Percentiles rank a stretch among this genome's conserved stretches.
These are phyloP conservation scores for Drosophila greeni DNA, from an alignment of 2,888 invertebrate genomes.

Conservation along the genomic window DNA sequence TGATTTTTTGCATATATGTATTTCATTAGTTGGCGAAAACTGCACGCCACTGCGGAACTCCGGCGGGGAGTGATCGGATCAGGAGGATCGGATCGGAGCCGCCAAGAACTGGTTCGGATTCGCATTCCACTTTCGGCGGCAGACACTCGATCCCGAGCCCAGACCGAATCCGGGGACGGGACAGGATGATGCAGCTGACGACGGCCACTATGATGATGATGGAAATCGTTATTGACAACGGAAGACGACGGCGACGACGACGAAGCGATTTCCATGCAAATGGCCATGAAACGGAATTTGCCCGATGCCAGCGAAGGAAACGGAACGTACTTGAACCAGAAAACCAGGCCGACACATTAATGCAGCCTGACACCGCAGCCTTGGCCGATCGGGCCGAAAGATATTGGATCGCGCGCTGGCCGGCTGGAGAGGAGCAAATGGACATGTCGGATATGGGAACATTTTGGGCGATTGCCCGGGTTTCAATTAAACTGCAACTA, in stretches of 20 bases:
- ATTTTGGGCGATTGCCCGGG: constrained; percentile 62
- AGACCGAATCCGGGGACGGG: constrained; percentile 27
- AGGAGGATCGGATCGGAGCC: constrained; percentile 22
- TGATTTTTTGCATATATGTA: constrained; percentile 64
- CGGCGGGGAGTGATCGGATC: constrained; percentile 13
- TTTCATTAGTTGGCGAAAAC: constrained; percentile 69
- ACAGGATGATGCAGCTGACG: constrained; percentile 36
- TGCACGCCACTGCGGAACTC: constrained; percentile 57
- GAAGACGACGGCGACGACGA: constrained; percentile 51
- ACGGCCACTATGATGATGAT: constrained; percentile 66
- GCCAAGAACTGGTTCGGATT: constrained; percentile 59
- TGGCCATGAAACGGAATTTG: constrained; percentile 75
- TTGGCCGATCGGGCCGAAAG: constrained; percentile 45
- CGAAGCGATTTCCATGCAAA: constrained; percentile 74
- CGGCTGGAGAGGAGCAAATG: constrained; percentile 13
- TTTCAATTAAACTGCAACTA: constrained; percentile 69
- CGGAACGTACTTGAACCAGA: constrained; percentile 77
- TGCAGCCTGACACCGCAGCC: constrained; percentile 74
- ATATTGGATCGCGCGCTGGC: constrained; percentile 11
- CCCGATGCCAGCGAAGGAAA: constrained; percentile 57
- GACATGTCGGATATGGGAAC: constrained; percentile 10
- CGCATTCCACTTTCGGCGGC: constrained; percentile 52
- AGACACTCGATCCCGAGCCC: constrained; percentile 33
- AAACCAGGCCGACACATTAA: constrained; percentile 75
- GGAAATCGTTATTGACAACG: constrained; percentile 76